Evolutionary conservation across 2,888 invertebrate genomes (phyloP).

Genomic region (Plagodis dolabraria): DNA sequence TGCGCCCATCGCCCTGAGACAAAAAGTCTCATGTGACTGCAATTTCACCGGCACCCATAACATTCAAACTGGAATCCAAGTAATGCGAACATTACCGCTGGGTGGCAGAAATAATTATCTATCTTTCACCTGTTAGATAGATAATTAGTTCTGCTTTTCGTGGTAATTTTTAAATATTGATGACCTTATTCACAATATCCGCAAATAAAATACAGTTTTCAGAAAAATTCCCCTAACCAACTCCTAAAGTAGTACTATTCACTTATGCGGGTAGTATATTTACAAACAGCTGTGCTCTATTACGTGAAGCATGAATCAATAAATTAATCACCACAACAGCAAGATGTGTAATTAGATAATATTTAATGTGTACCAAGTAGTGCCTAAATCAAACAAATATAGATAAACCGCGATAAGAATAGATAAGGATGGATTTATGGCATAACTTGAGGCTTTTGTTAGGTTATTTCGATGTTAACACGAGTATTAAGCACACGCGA

Average conservation of each 20-base stretch:
- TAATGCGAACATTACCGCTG: too few species aligned
- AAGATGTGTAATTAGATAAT: constrained; percentile 23
- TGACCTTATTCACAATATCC: too few species aligned
- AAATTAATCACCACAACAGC: constrained; percentile 17
- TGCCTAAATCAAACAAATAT: constrained; percentile 30
- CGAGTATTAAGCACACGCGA: neutral
- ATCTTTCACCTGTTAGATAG: too few species aligned
- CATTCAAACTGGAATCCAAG: too few species aligned
- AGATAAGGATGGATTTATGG: constrained; percentile 34
- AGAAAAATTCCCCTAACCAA: neutral
- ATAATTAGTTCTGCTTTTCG: too few species aligned
- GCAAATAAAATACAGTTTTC: too few species aligned
- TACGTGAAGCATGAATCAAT: constrained; percentile 13
- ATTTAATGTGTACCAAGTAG: constrained; percentile 19
- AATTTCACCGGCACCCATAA: too few species aligned
- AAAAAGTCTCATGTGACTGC: too few species aligned
- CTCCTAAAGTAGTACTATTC: neutral
- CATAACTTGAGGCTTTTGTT: constrained; percentile 21
- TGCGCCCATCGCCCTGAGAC: too few species aligned
- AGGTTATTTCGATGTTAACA: constrained; percentile 11
- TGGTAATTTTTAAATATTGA: too few species aligned
- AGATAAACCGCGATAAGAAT: constrained; percentile 26
- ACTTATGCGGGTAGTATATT: neutral
- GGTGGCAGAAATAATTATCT: too few species aligned
- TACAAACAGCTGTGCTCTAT: too few species aligned